Evolutionary conservation across 2,888 invertebrate genomes (phyloP).

Genomic region (Drosophila meridionalis): DNA sequence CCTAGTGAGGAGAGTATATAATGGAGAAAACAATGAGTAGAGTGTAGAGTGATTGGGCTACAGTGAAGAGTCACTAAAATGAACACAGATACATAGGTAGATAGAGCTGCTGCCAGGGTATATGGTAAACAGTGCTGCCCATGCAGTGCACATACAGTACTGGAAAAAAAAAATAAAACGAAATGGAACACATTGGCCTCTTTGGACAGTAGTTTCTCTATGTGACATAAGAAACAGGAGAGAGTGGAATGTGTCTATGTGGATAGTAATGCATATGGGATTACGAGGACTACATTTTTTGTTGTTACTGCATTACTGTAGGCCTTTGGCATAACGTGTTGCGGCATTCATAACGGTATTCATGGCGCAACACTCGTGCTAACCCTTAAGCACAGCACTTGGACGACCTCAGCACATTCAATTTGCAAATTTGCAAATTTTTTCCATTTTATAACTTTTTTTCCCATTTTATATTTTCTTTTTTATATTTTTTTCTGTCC

Average conservation of each 20-base stretch:
- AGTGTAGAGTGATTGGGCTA: neutral
- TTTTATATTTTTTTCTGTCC: constrained; percentile 3
- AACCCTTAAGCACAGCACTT: constrained; percentile 11
- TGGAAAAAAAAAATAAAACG: neutral
- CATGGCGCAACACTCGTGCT: constrained; percentile 21
- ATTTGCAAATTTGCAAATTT: constrained; percentile 56
- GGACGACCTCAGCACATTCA: constrained; percentile 37
- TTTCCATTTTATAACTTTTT: constrained; percentile 18
- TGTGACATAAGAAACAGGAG: neutral
- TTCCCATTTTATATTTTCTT: neutral
- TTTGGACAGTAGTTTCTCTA: neutral
- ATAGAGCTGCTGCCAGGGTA: neutral
- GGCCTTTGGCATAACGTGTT: constrained; percentile 14
- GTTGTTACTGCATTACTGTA: neutral
- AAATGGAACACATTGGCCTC: neutral
- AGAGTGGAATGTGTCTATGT: neutral
- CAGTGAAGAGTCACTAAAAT: neutral
- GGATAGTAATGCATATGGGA: constrained; percentile 4
- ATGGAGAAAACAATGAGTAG: neutral
- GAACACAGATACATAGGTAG: neutral
- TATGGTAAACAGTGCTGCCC: neutral
- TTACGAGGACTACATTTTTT: neutral
- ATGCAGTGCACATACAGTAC: neutral
- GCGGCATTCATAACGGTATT: constrained; percentile 27
- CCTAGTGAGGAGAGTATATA: constrained; percentile 2